Conservation (phyloP, 2,113 vertebrate species). For the Aegithalos caudatus region DNA sequence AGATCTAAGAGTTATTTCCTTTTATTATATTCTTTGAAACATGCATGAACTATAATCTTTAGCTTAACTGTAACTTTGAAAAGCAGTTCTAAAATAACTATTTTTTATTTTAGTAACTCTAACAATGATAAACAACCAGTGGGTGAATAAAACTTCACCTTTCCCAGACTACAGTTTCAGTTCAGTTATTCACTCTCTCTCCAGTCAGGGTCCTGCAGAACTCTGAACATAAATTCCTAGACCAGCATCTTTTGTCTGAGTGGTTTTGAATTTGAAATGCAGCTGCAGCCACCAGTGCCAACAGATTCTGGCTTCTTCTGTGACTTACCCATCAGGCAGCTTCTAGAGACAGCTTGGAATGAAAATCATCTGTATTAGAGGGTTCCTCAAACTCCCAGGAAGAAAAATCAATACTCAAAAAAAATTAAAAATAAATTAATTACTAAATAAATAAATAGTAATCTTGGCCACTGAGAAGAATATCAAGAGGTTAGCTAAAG, state of each 20-base stretch:
- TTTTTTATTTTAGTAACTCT: neutral
- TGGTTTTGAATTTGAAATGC: neutral
- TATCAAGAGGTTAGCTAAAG: neutral
- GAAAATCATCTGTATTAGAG: neutral
- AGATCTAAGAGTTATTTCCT: neutral
- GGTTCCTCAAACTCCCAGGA: neutral
- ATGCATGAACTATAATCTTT: neutral
- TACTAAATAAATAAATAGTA: neutral
- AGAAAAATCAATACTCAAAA: neutral
- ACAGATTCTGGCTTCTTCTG: neutral
- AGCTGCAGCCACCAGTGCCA: neutral
- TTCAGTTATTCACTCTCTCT: neutral
- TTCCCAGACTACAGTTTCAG: neutral
- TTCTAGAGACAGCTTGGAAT: neutral
- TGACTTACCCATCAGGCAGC: neutral
- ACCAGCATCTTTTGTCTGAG: too few species aligned
- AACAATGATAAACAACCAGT: neutral
- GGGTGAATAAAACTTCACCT: neutral
- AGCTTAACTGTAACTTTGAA: neutral
- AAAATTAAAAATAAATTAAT: neutral
- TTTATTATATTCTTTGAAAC: neutral
- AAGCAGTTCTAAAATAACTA: neutral
- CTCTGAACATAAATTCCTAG: accelerated
- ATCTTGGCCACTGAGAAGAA: neutral
- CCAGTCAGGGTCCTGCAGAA: neutral